A percentile compares a stretch with the other conserved stretches of the same genome.
These are phyloP conservation scores for Vireo altiloquus DNA, from an alignment of 2,113 vertebrate genomes.

Conservation along the genomic window DNA sequence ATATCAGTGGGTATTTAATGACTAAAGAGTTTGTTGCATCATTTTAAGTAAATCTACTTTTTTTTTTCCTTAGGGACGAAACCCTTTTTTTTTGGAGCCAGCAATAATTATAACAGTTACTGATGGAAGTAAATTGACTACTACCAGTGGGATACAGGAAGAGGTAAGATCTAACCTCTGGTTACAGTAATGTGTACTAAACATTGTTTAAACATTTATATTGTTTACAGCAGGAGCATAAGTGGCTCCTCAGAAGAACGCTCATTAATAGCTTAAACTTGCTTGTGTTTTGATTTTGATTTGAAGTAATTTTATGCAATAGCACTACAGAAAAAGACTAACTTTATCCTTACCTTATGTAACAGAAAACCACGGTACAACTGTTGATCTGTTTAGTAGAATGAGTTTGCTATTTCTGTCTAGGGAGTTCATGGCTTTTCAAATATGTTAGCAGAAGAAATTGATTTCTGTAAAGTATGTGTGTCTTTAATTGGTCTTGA, in stretches of 20 bases:
- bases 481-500: background rate
- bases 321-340: background rate
- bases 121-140: constrained; percentile 91
- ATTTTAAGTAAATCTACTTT: background rate
- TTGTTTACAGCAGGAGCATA: background rate
- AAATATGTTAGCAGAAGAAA: background rate
- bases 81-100: constrained; percentile 92
- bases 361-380: background rate
- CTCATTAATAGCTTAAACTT: background rate
- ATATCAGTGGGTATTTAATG: background rate
- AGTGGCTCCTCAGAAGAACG: background rate
- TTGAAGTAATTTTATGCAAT: background rate
- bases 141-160: constrained; percentile 86
- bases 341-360: background rate
- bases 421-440: background rate
- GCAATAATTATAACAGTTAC: constrained; percentile 92
- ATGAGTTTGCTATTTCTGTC: background rate
- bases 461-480: background rate
- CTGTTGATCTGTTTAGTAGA: background rate
- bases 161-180: constrained; percentile 78
- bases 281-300: background rate
- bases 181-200: background rate
- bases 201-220: background rate
- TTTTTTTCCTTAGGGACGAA: constrained; percentile 80
- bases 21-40: background rate